Evolutionary conservation across 2,888 invertebrate genomes (phyloP), one percentile per base, ranked within the genome.

Genomic region (Laothoe populi): DNA sequence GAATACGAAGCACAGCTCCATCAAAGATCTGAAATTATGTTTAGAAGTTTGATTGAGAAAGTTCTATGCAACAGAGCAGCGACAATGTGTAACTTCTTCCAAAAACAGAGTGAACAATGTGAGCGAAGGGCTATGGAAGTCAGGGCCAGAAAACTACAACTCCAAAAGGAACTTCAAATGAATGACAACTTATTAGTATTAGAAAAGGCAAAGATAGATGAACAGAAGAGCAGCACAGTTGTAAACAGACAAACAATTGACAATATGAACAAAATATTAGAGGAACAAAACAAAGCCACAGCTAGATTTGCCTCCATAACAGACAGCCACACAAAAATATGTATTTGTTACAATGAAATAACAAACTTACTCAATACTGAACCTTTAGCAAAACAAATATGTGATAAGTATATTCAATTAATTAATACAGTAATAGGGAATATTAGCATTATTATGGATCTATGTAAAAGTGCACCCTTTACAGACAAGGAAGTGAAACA

Each of bases 261-360:
- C 66, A 89, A 93, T 60, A 92, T 93, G 86, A 90, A 93, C 63
- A 87, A 81, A 68, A 88, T 93, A 70, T 79, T 93, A 63, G 93
- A 94, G 70, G 87, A 94, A 72, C 90, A 93, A 73, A 90, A 90
- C 61, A 91, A 84, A 73, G 90, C 89, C 0, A 84, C 86, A 5
- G 83, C 83, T 4, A 77, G 88, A 59, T 88, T 94, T 68, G 93
- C 94, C n/a, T 87, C 92, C 0, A 93, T 95, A 19, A 92, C 93
- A 26, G 89, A 93, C 48, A 94, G 93, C 68, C 94, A 95, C 67
- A 87, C 89, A 0, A 93, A 93, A 71, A 95, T 95, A 70, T 90
- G 90, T 60, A 75, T 78, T n/a, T 86, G 91, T 66, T 95, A 94
- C 73, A 93, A 94, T 82, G 90, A 93, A 64, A 93, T 95, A 57